phyloP scores from a whole-genome alignment of 2,888 invertebrate species.

The Trachelus iudaicus region DNA sequence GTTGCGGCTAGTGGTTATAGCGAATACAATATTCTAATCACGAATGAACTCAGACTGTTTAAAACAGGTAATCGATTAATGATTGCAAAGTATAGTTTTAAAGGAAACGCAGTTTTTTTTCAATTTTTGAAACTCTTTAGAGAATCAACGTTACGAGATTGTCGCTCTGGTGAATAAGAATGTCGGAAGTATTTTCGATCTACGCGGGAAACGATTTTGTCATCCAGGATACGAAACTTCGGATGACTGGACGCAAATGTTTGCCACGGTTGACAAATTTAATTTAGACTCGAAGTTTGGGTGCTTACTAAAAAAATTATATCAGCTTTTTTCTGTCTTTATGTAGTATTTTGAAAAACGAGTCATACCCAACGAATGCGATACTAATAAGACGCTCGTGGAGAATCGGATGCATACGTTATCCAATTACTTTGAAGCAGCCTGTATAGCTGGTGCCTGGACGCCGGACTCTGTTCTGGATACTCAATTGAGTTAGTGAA shows the following conservation, averaged over 20 bases:
- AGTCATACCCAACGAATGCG: conserved; percentile 78
- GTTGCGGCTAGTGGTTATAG: conserved; percentile 77
- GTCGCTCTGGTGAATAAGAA: conserved; percentile 75
- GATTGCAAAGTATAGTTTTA: conserved; percentile 3
- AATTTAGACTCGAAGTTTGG: background rate
- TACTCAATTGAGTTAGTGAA: conserved; percentile 74
- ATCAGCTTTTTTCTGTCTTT: conserved; percentile 16
- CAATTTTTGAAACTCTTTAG: conserved; percentile 13
- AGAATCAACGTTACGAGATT: conserved; percentile 68
- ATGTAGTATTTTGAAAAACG: conserved; percentile 80
- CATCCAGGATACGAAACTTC: conserved; percentile 83
- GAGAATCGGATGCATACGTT: conserved; percentile 83
- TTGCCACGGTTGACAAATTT: conserved; percentile 72
- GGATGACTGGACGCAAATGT: conserved; percentile 80
- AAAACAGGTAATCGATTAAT: conserved; percentile 65
- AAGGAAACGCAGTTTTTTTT: conserved; percentile 27
- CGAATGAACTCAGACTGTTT: conserved; percentile 73
- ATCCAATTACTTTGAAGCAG: conserved; percentile 79
- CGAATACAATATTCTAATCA: conserved; percentile 75
- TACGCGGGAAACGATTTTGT: conserved; percentile 79
- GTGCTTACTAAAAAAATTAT: background rate
- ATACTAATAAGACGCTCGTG: conserved; percentile 74
- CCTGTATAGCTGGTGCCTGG: conserved; percentile 91
- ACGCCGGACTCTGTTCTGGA: conserved; percentile 75
- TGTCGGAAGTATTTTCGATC: conserved; percentile 72